A percentile compares a stretch with the other conserved stretches of the same genome.
Conservation (phyloP, 2,113 vertebrate species). For the Opisthocomus hoazin region DNA sequence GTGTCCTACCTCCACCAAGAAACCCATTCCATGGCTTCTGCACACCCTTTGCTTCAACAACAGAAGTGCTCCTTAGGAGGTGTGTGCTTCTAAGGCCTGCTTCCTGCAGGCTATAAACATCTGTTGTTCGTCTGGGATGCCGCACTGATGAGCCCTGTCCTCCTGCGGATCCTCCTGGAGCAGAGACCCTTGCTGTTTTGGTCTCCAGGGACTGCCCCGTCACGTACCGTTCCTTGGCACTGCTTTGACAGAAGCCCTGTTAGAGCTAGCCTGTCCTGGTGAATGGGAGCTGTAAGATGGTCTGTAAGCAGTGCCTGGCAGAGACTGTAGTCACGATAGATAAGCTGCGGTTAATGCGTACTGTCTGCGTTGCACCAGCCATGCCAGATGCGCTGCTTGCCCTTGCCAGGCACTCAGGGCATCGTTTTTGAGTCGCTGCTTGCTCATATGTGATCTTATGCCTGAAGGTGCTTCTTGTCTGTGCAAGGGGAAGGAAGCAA, state of each 20-base stretch:
- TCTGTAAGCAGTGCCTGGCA: neutral
- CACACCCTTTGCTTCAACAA: neutral
- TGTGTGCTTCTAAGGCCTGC: neutral
- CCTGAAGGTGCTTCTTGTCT: neutral
- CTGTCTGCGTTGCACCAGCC: neutral
- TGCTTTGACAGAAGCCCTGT: neutral
- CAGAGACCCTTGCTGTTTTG: neutral
- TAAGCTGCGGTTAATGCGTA: neutral
- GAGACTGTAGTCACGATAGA: neutral
- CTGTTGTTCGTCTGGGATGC: neutral
- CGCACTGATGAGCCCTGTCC: neutral
- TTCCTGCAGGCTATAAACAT: neutral
- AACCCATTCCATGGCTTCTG: neutral
- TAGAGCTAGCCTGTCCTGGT: neutral
- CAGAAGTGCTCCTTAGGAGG: neutral
- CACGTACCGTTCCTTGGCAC: neutral
- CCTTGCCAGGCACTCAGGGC: neutral
- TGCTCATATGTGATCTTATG: neutral
- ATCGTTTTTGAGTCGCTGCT: neutral
- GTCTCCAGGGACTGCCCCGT: neutral
- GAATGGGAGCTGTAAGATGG: neutral
- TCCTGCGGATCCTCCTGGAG: neutral
- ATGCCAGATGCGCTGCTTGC: neutral
- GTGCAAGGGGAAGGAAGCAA: neutral
- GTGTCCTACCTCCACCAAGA: neutral